phyloP scores from a whole-genome alignment of 2,797 vertebrate genomes.

The Triplophysa yarkandensis region DNA sequence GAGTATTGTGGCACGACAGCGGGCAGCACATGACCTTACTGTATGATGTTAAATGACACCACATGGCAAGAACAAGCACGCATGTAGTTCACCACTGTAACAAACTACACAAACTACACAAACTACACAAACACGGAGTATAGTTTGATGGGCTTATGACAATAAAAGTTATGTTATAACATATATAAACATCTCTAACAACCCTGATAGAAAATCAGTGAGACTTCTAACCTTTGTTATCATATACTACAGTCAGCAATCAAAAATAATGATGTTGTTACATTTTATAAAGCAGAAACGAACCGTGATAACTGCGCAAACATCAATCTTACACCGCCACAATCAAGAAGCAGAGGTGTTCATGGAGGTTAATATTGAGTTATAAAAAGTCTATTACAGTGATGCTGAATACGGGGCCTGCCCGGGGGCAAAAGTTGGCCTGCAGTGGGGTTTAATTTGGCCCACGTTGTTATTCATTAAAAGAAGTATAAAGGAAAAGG shows the following conservation, averaged over 20 bases:
- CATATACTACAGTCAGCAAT: not conserved
- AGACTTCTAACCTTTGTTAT: no score
- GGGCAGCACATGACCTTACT: conserved; percentile 16
- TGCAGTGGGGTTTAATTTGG: no score
- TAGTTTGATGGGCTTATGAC: not conserved
- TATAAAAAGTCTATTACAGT: no score
- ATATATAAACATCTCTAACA: no score
- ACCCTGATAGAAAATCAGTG: no score
- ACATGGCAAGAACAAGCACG: conserved; percentile 48
- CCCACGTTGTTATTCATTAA: no score
- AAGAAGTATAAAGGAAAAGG: no score
- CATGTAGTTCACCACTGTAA: not conserved
- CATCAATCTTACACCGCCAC: not conserved
- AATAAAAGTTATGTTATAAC: not conserved
- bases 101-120: not conserved
- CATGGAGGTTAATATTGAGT: no score
- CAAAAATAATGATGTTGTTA: not conserved
- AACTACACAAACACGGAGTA: not conserved
- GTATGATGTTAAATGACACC: conserved; percentile 47
- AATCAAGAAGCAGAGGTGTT: no score
- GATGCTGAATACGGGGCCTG: no score
- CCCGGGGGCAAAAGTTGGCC: no score
- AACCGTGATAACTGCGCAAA: not conserved
- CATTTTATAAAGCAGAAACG: no score
- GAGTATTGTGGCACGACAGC: conserved; percentile 1